phyloP scores from a whole-genome alignment of 2,113 vertebrate species.

The Edolisoma coerulescens region DNA sequence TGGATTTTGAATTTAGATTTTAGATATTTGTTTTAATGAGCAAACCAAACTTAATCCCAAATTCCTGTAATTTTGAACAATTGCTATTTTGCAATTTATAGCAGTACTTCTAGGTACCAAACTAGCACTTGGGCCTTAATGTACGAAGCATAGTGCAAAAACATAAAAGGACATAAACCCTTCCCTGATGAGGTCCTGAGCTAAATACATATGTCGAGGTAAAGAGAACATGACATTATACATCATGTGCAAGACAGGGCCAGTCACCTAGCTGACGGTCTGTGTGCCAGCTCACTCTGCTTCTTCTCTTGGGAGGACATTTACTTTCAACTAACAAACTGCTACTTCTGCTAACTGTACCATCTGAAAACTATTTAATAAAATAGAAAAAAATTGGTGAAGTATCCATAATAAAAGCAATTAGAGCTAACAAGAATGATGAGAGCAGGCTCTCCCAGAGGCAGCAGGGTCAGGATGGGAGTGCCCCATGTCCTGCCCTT shows the following conservation, averaged over 20 bases:
- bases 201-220: neutral
- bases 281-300: accelerated
- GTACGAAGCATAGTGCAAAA: neutral
- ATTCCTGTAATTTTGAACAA: neutral
- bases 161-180: neutral
- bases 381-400: neutral
- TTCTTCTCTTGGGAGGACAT: neutral
- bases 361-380: neutral
- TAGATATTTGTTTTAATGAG: neutral
- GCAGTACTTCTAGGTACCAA: neutral
- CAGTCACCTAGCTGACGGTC: neutral
- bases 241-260: neutral
- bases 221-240: neutral
- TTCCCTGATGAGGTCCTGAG: neutral
- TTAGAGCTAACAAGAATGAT: neutral
- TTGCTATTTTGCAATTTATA: neutral
- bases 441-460: accelerated
- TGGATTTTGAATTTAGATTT: neutral
- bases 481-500: neutral
- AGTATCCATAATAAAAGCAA: neutral
- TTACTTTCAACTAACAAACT: neutral
- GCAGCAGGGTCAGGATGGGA: accelerated
- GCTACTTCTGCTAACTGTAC: neutral
- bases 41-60: neutral
- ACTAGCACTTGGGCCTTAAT: neutral